These are phyloP conservation scores for Platysternon megacephalum DNA, from an alignment of 2,113 vertebrate genomes.

Conservation along the genomic window DNA sequence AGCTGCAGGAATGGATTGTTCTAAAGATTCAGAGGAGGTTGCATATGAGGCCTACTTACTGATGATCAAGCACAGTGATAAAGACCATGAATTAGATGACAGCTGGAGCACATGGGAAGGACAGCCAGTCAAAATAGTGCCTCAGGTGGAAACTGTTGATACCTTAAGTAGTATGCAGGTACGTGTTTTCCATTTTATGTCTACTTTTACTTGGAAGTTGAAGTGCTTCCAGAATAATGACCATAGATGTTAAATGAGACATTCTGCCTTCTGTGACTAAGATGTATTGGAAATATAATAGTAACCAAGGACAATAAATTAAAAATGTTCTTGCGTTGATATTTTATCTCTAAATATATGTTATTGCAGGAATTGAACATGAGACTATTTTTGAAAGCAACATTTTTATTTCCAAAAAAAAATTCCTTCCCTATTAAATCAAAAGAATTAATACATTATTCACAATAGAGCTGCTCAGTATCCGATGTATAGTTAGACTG, in stretches of 20 bases:
- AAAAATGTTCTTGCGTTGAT: background rate
- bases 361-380: background rate
- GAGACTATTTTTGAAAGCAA: background rate
- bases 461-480: background rate
- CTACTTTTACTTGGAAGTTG: background rate
- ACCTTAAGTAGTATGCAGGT: conserved; percentile 94
- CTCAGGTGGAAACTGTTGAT: conserved; percentile 92
- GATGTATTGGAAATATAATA: background rate
- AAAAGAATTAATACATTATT: background rate
- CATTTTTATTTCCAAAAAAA: background rate
- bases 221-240: background rate
- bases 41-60: conserved; percentile 89
- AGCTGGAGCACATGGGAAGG: conserved; percentile 89
- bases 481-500: background rate
- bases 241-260: background rate
- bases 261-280: background rate
- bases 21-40: conserved; percentile 91
- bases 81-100: conserved; percentile 65
- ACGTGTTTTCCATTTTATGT: background rate
- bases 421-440: background rate
- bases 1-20: conserved; percentile 95
- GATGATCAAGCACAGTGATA: conserved; percentile 88
- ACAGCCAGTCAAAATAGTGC: conserved; percentile 86
- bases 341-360: background rate
- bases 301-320: background rate